A percentile compares a stretch with the other conserved stretches of the same genome.
These are phyloP conservation scores for Eilema griseolum DNA, from an alignment of 2,888 invertebrate genomes.

Conservation along the genomic window DNA sequence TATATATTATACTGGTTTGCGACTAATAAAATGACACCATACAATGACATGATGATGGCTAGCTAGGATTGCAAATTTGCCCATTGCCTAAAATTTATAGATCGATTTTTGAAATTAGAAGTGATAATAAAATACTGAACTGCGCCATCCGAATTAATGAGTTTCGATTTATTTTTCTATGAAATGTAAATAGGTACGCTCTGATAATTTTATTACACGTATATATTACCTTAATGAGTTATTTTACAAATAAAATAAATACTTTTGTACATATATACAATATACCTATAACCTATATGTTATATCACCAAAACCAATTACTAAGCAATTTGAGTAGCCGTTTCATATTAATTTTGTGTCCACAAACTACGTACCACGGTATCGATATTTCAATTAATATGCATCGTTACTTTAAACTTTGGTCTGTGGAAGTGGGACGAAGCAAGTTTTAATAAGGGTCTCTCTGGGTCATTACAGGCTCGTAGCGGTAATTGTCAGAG, in stretches of 20 bases:
- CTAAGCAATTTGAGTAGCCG: constrained; percentile 35
- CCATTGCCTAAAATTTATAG: background rate
- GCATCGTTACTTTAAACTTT: constrained; percentile 79
- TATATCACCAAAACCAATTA: background rate
- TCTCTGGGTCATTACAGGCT: constrained; percentile 78
- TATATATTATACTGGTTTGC: background rate
- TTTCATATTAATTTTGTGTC: constrained; percentile 47
- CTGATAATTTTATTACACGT: too few species aligned
- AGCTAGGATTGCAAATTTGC: too few species aligned
- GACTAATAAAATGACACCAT: background rate
- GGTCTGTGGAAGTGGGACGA: constrained; percentile 69
- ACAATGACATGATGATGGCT: too few species aligned
- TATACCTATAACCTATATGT: background rate
- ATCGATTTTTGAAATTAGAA: background rate
- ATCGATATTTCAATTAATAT: constrained; percentile 79
- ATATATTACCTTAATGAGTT: too few species aligned
- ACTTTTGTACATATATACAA: background rate
- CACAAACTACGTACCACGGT: constrained; percentile 59
- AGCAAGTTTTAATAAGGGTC: constrained; percentile 83
- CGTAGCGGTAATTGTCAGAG: constrained; percentile 78
- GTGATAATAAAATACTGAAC: too few species aligned
- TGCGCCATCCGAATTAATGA: too few species aligned
- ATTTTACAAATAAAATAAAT: too few species aligned
- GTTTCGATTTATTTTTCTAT: too few species aligned
- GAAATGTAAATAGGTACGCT: too few species aligned